These are phyloP conservation scores for Remorina albescens DNA, from an alignment of 2,797 vertebrate species.

Conservation along the genomic window DNA sequence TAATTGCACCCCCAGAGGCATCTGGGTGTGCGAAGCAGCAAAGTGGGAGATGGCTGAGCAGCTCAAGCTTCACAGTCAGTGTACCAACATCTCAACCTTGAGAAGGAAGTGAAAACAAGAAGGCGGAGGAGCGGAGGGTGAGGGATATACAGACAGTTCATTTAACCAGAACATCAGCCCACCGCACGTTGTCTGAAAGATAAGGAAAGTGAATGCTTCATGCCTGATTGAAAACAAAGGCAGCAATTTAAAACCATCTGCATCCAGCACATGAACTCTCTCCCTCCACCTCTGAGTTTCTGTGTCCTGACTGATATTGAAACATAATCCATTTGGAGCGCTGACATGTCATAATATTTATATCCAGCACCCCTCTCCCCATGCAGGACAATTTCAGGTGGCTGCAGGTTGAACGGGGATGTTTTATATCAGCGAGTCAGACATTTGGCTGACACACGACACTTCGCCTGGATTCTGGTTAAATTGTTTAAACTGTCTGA, in stretches of 20 bases:
- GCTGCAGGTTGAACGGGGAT: conserved; percentile 69
- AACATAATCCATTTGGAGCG: conserved; percentile 88
- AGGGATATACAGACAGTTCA: conserved; percentile 86
- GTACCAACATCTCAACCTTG: conserved; percentile 82
- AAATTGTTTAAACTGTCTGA: neutral
- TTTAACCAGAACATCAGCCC: conserved; percentile 86
- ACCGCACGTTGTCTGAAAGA: conserved; percentile 78
- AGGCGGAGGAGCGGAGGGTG: conserved; percentile 69
- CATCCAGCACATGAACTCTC: conserved; percentile 78
- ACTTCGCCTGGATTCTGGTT: conserved; percentile 45
- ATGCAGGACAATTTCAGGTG: conserved; percentile 76
- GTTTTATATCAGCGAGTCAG: conserved; percentile 75
- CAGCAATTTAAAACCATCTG: conserved; percentile 89
- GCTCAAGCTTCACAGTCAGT: conserved; percentile 70
- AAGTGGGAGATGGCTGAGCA: conserved; percentile 80
- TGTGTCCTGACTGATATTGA: conserved; percentile 86
- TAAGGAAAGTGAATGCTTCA: conserved; percentile 85
- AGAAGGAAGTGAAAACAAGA: conserved; percentile 78
- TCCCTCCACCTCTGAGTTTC: conserved; percentile 61
- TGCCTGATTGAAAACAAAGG: conserved; percentile 87
- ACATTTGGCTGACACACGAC: conserved; percentile 31
- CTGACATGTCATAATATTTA: conserved; percentile 85
- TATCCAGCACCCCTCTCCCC: conserved; percentile 49
- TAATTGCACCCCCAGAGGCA: conserved; percentile 87
- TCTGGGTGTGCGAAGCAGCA: conserved; percentile 82